A percentile compares a stretch with the other conserved stretches of the same genome.
Conservation (phyloP, 2,113 vertebrate species). For the Hydropotes inermis region DNA sequence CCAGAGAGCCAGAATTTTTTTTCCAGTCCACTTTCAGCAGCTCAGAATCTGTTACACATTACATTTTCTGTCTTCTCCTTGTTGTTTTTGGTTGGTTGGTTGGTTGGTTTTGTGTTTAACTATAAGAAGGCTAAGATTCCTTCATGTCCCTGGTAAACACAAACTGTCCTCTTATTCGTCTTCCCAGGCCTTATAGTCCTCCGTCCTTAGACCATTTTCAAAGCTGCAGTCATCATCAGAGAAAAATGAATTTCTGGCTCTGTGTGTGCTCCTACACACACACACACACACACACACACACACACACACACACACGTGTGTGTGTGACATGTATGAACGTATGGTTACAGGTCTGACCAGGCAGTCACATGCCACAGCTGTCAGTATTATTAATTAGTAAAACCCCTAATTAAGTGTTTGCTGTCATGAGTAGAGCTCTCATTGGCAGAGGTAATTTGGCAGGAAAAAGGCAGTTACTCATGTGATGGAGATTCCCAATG, state of each 20-base stretch:
- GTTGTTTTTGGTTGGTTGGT: background rate
- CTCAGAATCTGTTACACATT: background rate
- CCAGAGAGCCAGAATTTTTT: background rate
- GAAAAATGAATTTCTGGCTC: background rate
- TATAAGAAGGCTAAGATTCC: background rate
- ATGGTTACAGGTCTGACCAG: background rate
- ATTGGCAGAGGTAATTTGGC: background rate
- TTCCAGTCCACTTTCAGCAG: background rate
- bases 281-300: too few species aligned
- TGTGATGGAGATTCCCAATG: background rate
- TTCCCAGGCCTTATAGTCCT: background rate
- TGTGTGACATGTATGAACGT: too few species aligned
- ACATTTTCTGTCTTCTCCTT: background rate
- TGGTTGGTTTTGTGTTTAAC: background rate
- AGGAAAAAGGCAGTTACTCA: background rate
- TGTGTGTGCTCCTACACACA: rapidly evolving
- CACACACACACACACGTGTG: background rate
- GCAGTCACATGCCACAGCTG: background rate
- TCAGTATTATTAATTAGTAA: background rate
- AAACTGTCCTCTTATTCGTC: background rate
- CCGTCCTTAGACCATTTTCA: background rate
- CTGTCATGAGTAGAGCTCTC: background rate
- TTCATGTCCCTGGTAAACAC: background rate
- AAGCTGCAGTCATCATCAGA: background rate
- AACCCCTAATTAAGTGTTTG: background rate